Base-by-base conservation (phyloP, 1,140 invertebrate species). In the Macrosteles quadrilineatus region DNA sequence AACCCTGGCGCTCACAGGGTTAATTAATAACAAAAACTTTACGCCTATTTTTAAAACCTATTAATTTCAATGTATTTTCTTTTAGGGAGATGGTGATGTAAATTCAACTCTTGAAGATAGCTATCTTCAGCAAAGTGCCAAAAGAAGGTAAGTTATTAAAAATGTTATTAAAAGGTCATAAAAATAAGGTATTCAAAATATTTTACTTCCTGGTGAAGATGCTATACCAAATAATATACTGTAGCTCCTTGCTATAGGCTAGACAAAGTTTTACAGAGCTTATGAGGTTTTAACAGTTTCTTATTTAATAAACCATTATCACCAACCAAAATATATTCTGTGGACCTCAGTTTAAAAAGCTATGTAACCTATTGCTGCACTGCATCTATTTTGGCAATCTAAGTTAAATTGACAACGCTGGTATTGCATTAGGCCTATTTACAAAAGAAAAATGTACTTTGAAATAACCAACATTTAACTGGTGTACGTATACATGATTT, bases 91-190 rank as follows among this genome's bases (percentile, higher is more conserved):
- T 63, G 31, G 31, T 64, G 29, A 32, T 32, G 31, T 59, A 29
- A 43, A 59, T 31, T 19, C 68, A 12, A 67, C 32, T 14, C 17
- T 59, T 4, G 32, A 69, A 32, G 31, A 40, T 25, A 55, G 47
- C 19, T 59, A 27, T 14, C 23, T 50, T 21, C 55, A 59, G 27
- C 55, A 59, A 29, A 59, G 27, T 59, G 55, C 55, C 21, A 59
- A 59, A 59, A 59, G 55, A 30, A 59, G 55, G 55, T 59, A 27
- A 19, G 47, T 50, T 9, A 50, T 11, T 43, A 43, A 43, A 43
- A 9, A 43, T 43, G 36, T n/a, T n/a, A n/a, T n/a, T n/a, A n/a
- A n/a, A n/a, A n/a, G n/a, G n/a, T n/a, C n/a, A n/a, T n/a, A n/a
- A n/a, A n/a, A n/a, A n/a, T n/a, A n/a, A n/a, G n/a, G n/a, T n/a